A percentile compares a stretch with the other conserved stretches of the same genome.
Conservation (phyloP, 1,140 invertebrate species). For the Luehdorfia chinensis region DNA sequence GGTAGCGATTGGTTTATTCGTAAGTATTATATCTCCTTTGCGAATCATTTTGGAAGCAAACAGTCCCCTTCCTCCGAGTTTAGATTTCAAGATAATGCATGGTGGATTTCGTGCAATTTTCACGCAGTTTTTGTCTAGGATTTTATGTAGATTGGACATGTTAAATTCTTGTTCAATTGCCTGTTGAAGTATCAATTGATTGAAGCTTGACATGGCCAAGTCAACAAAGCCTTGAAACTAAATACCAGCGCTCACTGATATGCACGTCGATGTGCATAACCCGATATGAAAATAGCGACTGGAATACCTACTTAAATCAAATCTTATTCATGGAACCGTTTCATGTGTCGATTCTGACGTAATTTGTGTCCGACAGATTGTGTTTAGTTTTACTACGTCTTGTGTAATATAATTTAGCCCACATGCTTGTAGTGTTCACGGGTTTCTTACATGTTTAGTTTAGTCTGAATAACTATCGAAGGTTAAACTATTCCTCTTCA, state of each 20-base stretch:
- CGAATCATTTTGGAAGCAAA: slow-evolving; percentile 80
- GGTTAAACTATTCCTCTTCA: neutral
- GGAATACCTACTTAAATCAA: slow-evolving; percentile 51
- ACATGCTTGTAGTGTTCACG: neutral
- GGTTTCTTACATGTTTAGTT: neutral
- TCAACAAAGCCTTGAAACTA: slow-evolving; percentile 36
- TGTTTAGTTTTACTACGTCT: slow-evolving; percentile 29
- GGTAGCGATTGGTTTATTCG: slow-evolving; percentile 80
- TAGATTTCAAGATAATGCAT: slow-evolving; percentile 74
- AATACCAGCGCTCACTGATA: slow-evolving; percentile 44
- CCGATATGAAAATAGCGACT: slow-evolving; percentile 64
- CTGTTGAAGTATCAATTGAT: neutral
- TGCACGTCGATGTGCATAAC: slow-evolving; percentile 44
- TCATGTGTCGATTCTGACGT: slow-evolving; percentile 52
- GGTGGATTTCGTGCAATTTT: slow-evolving; percentile 1
- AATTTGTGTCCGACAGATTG: slow-evolving; percentile 33
- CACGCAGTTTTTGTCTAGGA: slow-evolving; percentile 17
- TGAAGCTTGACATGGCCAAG: slow-evolving; percentile 25
- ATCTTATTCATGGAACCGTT: slow-evolving; percentile 47
- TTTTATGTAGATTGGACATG: neutral
- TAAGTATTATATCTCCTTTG: slow-evolving; percentile 81
- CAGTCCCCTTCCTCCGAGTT: slow-evolving; percentile 81
- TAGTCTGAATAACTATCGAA: neutral
- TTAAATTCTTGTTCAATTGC: neutral
- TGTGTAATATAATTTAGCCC: slow-evolving; percentile 10